These are phyloP conservation scores for Syrista parreyssii DNA, from an alignment of 2,888 invertebrate genomes.

Conservation along the genomic window DNA sequence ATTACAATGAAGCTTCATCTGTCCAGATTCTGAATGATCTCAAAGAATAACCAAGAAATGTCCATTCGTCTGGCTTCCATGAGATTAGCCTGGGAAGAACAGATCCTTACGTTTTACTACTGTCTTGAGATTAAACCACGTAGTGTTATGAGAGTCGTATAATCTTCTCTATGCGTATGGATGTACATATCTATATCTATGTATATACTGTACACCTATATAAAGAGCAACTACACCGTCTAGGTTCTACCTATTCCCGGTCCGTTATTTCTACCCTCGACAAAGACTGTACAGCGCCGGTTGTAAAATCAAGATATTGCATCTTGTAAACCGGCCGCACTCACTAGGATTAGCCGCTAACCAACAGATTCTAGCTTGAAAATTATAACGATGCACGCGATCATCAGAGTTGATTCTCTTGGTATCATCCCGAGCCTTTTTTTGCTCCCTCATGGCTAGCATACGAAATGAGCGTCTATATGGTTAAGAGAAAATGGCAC, in stretches of 20 bases:
- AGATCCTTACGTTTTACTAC: not conserved
- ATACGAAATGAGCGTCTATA: not conserved
- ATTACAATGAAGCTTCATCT: not conserved
- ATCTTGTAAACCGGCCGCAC: constrained; percentile 39
- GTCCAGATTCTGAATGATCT: not conserved
- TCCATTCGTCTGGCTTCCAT: not conserved
- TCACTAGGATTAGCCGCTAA: constrained; percentile 21
- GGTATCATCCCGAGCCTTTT: not conserved
- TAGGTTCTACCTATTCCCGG: not conserved
- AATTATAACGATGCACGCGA: not conserved
- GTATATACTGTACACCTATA: not conserved
- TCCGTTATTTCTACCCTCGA: not conserved
- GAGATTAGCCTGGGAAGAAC: not conserved
- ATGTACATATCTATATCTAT: not conserved
- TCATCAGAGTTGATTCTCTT: not conserved
- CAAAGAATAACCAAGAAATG: not conserved
- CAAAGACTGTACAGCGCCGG: not conserved
- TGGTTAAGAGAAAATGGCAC: not conserved
- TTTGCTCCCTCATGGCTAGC: not conserved
- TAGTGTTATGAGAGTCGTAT: not conserved
- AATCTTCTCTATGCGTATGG: not conserved
- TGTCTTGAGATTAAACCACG: not conserved
- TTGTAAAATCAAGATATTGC: constrained; percentile 42
- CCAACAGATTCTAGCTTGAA: not conserved
- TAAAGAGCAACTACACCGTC: not conserved